Evolutionary conservation across 2,888 invertebrate genomes (phyloP), one percentile per base, ranked within the genome.

Genomic region (Shargacucullia verbasci): DNA sequence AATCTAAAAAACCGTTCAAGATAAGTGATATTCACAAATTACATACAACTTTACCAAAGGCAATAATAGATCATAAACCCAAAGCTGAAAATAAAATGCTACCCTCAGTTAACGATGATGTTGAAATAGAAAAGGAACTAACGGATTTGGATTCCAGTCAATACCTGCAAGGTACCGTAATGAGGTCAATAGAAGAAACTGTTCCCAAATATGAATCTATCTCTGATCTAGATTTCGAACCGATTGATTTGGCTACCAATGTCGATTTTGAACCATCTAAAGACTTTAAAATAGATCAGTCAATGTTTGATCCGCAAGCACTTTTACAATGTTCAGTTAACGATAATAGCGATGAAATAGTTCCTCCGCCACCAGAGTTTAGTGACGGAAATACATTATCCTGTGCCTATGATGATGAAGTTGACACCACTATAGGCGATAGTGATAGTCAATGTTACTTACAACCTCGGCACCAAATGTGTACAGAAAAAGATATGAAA

Each of bases 271-370:
- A 73, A 15, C 25, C 57, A 6, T 46, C 31, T 13, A 31, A 39
- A 11, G 73, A 83, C 25, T 80, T 70, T 33, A 73, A 83, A 58
- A 73, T 90, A 52, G 85, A 85, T 56, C 79, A 84, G 14, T 77
- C 82, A 11, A 83, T 92, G 86, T 84, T 94, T 37, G 81, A 93
- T 73, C 93, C 93, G 3, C 89, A 85, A 83, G 83, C 80, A 35
- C 73, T 94, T 38, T 73, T 94, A 48, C 84, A 90, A 76, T 79
- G 76, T 72, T 76, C 81, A 34, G 71, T 57, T 53, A 73, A 77
- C 20, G 73, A 78, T 46, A 70, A 78, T 7, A 15, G 33, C 6
- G 72, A 75, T 5, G 80, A 79, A 35, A 71, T 90, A 39, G 81
- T 90, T 53, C 83, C 90, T 11, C 92, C 92, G 3, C 92, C 93